Evolutionary conservation across 2,888 invertebrate species (phyloP).

Genomic region (Melieria crassipennis): DNA sequence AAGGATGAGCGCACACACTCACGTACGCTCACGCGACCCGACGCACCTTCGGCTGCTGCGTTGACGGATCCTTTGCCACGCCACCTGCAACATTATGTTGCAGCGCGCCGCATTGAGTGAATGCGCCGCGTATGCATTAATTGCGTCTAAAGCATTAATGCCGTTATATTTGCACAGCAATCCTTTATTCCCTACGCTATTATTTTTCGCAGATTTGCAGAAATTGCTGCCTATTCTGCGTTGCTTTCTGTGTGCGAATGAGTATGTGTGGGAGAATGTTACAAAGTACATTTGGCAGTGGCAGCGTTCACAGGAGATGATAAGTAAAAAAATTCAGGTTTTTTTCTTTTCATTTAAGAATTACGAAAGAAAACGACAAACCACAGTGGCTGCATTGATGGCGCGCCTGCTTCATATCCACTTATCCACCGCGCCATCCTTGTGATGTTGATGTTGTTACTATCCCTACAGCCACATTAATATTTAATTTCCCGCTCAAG

Average conservation of each 20-base stretch:
- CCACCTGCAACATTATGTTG: not conserved
- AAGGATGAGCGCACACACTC: not conserved
- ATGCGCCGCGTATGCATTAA: slow-evolving; percentile 7
- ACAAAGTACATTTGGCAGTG: not conserved
- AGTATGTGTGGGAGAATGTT: not conserved
- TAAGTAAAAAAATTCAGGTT: no score
- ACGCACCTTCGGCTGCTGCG: not conserved
- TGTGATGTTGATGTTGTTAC: no score
- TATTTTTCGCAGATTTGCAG: no score
- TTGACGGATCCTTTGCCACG: not conserved
- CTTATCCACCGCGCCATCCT: no score
- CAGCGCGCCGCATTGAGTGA: not conserved
- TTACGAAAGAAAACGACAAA: no score
- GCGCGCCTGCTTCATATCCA: not conserved
- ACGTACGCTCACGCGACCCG: not conserved
- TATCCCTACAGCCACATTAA: not conserved
- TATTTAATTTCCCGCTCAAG: slow-evolving; percentile 21
- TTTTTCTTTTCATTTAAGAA: no score
- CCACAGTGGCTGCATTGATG: not conserved
- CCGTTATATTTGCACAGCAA: slow-evolving; percentile 11
- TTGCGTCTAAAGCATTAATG: slow-evolving; percentile 19
- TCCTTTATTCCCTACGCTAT: not conserved
- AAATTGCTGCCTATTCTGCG: no score
- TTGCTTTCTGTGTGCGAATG: not conserved
- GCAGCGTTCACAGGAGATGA: not conserved